phyloP scores from a whole-genome alignment of 2,113 vertebrate genomes.

The Cacatua alba region DNA sequence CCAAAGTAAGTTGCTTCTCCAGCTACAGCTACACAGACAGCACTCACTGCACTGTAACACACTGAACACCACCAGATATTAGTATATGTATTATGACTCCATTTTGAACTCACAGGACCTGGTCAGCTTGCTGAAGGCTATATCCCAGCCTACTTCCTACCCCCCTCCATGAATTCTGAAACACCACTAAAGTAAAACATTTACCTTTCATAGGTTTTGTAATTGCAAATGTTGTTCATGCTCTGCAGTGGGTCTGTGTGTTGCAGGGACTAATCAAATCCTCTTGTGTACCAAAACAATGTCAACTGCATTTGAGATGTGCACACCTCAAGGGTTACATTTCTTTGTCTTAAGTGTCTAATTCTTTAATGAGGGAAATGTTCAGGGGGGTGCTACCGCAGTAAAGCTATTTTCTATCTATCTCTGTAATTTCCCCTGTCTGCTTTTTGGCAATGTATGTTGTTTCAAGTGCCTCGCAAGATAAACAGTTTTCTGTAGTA shows the following conservation, averaged over 20 bases:
- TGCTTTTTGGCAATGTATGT: background rate
- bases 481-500: background rate
- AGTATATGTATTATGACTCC: background rate
- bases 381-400: background rate
- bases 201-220: background rate
- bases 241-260: background rate
- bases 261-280: background rate
- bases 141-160: background rate
- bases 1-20: background rate
- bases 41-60: background rate
- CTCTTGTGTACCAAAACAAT: fast-evolving
- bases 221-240: background rate
- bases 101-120: background rate
- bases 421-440: slow-evolving; percentile 21
- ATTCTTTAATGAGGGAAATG: background rate
- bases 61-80: background rate
- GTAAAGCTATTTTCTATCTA: background rate
- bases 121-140: background rate
- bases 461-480: background rate
- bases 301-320: background rate
- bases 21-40: background rate
- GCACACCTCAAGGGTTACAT: background rate
- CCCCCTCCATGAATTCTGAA: background rate
- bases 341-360: slow-evolving; percentile 16
- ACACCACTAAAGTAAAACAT: background rate